Percentiles rank a stretch among this genome's conserved stretches.
These are phyloP conservation scores for Erpobdella octoculata DNA, from an alignment of 2,888 invertebrate genomes.

Conservation along the genomic window DNA sequence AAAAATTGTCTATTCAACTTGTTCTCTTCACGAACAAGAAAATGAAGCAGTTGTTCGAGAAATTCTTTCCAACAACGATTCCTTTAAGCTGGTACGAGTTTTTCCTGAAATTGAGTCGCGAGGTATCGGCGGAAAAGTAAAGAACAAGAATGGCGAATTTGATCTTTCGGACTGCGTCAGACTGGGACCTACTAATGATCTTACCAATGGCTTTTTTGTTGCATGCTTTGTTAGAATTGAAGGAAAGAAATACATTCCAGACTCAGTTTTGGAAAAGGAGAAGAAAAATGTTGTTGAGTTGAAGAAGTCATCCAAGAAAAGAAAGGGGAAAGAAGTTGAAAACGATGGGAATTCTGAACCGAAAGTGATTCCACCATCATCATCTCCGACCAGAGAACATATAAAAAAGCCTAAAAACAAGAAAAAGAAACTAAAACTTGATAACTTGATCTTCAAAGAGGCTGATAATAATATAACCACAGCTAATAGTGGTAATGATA, in stretches of 20 bases:
- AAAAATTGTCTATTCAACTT: slow-evolving; percentile 88
- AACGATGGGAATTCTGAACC: no score
- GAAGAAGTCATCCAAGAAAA: neutral
- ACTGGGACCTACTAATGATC: slow-evolving; percentile 66
- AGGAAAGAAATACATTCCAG: no score
- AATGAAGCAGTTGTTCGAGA: slow-evolving; percentile 82
- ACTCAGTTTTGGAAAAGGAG: slow-evolving; percentile 33
- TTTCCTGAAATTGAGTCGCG: slow-evolving; percentile 43
- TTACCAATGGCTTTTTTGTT: slow-evolving; percentile 88
- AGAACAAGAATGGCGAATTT: neutral
- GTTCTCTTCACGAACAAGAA: slow-evolving; percentile 72
- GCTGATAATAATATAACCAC: no score
- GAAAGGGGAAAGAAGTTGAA: no score
- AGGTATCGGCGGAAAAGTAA: slow-evolving; percentile 35
- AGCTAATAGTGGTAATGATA: no score
- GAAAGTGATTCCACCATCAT: neutral
- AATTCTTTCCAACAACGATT: slow-evolving; percentile 57
- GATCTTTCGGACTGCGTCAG: slow-evolving; percentile 62
- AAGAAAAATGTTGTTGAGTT: neutral
- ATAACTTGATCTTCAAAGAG: no score
- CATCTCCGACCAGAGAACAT: neutral
- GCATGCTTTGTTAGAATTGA: no score
- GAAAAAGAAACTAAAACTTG: no score
- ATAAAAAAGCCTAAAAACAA: neutral
- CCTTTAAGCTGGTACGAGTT: slow-evolving; percentile 48